Percentiles rank a stretch among this genome's conserved stretches.
These are phyloP conservation scores for Sycophila texana DNA, from an alignment of 2,888 invertebrate species.

Conservation along the genomic window DNA sequence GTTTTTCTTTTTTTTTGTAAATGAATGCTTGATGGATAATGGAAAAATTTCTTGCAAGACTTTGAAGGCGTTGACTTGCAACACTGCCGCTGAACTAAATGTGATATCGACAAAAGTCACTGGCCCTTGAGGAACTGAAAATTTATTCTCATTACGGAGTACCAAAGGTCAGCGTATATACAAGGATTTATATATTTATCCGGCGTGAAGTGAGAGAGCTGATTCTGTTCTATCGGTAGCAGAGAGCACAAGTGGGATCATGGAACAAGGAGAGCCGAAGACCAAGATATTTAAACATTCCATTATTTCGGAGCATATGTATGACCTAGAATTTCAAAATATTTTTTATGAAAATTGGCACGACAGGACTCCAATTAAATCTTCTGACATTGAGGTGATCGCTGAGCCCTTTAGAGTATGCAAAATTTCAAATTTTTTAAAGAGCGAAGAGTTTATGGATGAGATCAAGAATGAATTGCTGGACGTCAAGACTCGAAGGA, in stretches of 20 bases:
- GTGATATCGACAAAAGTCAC: conserved; percentile 43
- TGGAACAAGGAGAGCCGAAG: conserved; percentile 63
- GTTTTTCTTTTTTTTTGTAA: background rate
- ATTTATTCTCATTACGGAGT: conserved; percentile 13
- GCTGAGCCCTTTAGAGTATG: conserved; percentile 83
- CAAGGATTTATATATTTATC: conserved; percentile 5
- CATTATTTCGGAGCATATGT: conserved; percentile 67
- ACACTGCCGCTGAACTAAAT: conserved; percentile 35
- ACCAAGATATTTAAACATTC: conserved; percentile 65
- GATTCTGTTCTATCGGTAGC: conserved; percentile 8
- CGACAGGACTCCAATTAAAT: conserved; percentile 73
- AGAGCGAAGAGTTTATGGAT: conserved; percentile 78
- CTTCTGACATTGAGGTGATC: conserved; percentile 77
- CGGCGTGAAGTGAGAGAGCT: background rate
- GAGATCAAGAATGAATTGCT: conserved; percentile 82
- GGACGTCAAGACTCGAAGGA: conserved; percentile 81
- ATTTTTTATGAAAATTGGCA: conserved; percentile 76
- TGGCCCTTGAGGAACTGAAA: conserved; percentile 20
- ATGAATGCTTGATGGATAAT: background rate
- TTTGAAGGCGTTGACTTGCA: conserved; percentile 25
- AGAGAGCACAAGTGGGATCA: conserved; percentile 40
- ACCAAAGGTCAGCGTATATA: conserved; percentile 31
- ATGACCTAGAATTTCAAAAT: conserved; percentile 60
- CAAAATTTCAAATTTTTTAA: conserved; percentile 81
- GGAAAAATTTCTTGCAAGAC: conserved; percentile 23